Percentiles rank a stretch among this genome's conserved stretches.
These are phyloP conservation scores for Pangasius macronema DNA, from an alignment of 2,797 vertebrate species.

Conservation along the genomic window DNA sequence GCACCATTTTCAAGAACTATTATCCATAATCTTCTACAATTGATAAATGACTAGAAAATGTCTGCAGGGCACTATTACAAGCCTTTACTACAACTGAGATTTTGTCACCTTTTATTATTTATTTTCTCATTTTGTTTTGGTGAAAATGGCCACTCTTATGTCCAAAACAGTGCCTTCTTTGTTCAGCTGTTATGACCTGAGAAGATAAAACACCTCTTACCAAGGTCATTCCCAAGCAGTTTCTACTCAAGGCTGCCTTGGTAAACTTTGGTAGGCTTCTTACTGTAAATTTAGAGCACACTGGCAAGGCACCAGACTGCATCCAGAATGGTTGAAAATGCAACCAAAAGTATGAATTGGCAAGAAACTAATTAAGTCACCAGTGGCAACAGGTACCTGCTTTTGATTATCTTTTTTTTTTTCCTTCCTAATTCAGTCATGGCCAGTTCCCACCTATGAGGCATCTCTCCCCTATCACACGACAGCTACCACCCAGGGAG, in stretches of 20 bases:
- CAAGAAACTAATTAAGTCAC: neutral
- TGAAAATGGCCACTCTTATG: neutral
- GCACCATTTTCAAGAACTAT: neutral
- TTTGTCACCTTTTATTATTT: neutral
- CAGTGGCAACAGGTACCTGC: neutral
- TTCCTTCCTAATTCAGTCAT: neutral
- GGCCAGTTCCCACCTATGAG: neutral
- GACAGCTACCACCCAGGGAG: neutral
- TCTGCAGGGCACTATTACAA: neutral
- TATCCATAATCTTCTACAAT: neutral
- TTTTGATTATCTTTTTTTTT: neutral
- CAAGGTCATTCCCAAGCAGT: neutral
- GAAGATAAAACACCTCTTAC: neutral
- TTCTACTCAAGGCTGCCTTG: neutral
- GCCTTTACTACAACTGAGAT: neutral
- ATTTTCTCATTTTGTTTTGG: neutral
- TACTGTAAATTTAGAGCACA: neutral
- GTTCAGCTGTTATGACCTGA: neutral
- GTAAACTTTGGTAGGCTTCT: neutral
- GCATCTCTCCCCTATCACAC: neutral
- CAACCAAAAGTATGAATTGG: neutral
- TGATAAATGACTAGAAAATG: neutral
- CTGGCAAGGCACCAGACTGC: neutral
- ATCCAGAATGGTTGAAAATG: neutral
- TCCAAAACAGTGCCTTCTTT: neutral